A percentile compares a stretch with the other conserved stretches of the same genome.
Evolutionary conservation across 2,888 invertebrate species (phyloP).

Genomic region (Thymelicus lineola): DNA sequence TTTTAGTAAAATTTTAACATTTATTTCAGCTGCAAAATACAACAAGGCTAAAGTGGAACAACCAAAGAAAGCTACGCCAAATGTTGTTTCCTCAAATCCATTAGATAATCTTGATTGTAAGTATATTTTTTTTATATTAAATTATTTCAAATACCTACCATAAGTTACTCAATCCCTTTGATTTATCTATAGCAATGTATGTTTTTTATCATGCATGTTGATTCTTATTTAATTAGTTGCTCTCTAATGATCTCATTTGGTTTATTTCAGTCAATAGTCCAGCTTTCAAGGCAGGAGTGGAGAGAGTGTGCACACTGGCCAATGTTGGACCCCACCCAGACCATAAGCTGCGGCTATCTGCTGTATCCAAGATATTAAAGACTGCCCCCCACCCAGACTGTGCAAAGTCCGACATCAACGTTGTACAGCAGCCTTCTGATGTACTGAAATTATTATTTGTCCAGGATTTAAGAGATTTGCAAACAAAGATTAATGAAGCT

Average conservation of each 20-base stretch:
- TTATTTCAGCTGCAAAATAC: conserved; percentile 88
- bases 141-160: not conserved
- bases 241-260: too few species aligned
- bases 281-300: conserved; percentile 93
- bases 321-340: conserved; percentile 77
- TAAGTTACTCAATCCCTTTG: not conserved
- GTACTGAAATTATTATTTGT: conserved; percentile 92
- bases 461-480: conserved; percentile 93
- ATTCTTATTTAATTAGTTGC: too few species aligned
- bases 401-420: conserved; percentile 60
- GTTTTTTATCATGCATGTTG: not conserved
- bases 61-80: conserved; percentile 87
- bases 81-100: conserved; percentile 91
- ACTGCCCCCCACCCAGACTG: conserved; percentile 91
- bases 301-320: conserved; percentile 88
- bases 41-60: conserved; percentile 87
- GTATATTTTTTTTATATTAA: conserved; percentile 77
- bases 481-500: conserved; percentile 97
- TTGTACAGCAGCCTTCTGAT: conserved; percentile 83
- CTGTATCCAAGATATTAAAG: conserved; percentile 91
- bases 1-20: conserved; percentile 36
- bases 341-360: conserved; percentile 75
- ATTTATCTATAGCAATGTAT: too few species aligned
- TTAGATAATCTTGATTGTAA: conserved; percentile 94
- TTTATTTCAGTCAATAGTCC: conserved; percentile 88